Evolutionary conservation across 2,113 vertebrate species (phyloP), one percentile per base, ranked within the genome.

Genomic region (Chamaea fasciata): DNA sequence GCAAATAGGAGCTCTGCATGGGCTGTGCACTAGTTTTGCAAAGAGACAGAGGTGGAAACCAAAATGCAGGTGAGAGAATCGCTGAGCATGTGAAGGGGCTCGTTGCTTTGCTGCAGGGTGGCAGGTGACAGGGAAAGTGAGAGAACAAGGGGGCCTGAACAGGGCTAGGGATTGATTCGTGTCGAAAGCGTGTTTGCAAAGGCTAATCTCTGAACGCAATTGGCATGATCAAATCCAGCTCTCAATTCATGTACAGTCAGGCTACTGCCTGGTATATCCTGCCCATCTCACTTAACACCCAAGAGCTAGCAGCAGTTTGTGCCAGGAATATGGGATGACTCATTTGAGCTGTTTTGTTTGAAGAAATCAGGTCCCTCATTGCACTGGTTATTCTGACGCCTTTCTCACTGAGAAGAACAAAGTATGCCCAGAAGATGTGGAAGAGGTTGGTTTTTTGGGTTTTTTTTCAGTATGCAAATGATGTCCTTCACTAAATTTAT

Each of bases 241-340:
- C 86, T 85, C 42, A 31, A 56, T 78, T 92, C n/a, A 15, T n/a
- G 74, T 90, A 57, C 55, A 49, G 78, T 85, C 82, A 74, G 85
- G 68, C 69, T 69, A 46, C 52, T 84, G 59, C 89, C 78, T 60
- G 1, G 59, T 60, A 4, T 73, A 44, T 47, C 74, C 74, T 95
- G 69, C 69, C 50, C 59, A 18, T 74, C 78, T 77, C 49, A 53
- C 28, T 93, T 87, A 90, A 74, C 60, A 69, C 69, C 83, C 64
- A 49, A 39, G 86, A 87, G 50, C 60, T 33, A 85, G 60, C 89
- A 88, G 83, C 64, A 74, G 69, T 49, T 78, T 65, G 82, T 94
- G 95, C 89, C 82, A 84, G 78, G 89, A 96, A 90, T 92, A 75
- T 19, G 41, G 28, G 78, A 74, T 74, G 78, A 90, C 18, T 94